Evolutionary conservation across 2,888 invertebrate species (phyloP).

Genomic region (Neoitamus cyanurus): DNA sequence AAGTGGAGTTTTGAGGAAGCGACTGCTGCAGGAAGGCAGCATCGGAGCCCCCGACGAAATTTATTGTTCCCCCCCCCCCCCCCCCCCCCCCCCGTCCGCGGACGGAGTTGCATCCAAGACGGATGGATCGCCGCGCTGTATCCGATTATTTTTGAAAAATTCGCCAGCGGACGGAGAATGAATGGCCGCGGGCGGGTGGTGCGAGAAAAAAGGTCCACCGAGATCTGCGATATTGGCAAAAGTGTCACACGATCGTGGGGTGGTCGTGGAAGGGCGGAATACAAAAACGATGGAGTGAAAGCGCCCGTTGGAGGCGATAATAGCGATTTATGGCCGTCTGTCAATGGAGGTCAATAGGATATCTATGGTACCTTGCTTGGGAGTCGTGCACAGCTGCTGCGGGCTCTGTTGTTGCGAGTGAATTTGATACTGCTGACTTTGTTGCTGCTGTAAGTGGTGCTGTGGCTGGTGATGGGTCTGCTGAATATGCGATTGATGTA

Average conservation of each 20-base stretch:
- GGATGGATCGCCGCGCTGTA: conserved; percentile 39
- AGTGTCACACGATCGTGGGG: conserved; percentile 26
- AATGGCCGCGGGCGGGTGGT: neutral
- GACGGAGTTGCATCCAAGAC: neutral
- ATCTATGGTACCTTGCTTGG: conserved; percentile 63
- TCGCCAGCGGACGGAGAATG: neutral
- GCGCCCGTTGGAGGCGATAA: conserved; percentile 28
- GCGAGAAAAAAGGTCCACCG: neutral
- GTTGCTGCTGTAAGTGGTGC: conserved; percentile 59
- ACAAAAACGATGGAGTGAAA: neutral
- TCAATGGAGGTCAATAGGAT: conserved; percentile 46
- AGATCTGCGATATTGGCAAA: conserved; percentile 9
- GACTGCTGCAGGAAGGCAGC: conserved; percentile 36
- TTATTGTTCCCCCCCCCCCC: conserved; percentile 39
- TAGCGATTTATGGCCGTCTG: conserved; percentile 42
- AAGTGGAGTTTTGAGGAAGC: conserved; percentile 32
- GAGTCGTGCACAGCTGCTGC: conserved; percentile 64
- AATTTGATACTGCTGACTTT: conserved; percentile 63
- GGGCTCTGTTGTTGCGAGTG: conserved; percentile 67
- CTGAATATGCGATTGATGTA: conserved; percentile 66
- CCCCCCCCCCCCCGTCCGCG: neutral
- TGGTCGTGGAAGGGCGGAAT: neutral
- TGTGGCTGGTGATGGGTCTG: conserved; percentile 57
- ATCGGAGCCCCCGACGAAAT: conserved; percentile 49
- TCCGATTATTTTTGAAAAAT: conserved; percentile 12